These are phyloP conservation scores for Oreochromis spilurus DNA, from an alignment of 2,113 vertebrate species.

Conservation along the genomic window DNA sequence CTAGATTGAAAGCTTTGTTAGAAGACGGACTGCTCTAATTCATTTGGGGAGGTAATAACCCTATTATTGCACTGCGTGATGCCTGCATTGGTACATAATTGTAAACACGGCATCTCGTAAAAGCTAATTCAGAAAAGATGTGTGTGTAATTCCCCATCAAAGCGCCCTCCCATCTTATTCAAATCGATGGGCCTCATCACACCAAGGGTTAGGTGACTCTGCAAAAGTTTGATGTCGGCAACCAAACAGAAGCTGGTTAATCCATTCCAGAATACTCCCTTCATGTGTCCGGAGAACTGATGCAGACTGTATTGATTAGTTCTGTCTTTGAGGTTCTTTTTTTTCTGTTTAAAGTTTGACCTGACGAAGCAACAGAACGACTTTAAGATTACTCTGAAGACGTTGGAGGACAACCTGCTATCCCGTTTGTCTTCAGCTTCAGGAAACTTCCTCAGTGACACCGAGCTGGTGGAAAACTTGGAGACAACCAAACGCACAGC, in stretches of 20 bases:
- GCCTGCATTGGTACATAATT: not conserved
- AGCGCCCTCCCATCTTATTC: not conserved
- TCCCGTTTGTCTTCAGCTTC: slow-evolving; percentile 90
- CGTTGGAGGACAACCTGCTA: slow-evolving; percentile 86
- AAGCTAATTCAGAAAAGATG: not conserved
- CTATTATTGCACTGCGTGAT: not conserved
- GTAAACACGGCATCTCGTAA: not conserved
- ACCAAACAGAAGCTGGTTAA: slow-evolving; percentile 40
- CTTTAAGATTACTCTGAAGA: slow-evolving; percentile 97
- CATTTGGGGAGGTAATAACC: not conserved
- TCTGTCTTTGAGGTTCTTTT: slow-evolving; percentile 37
- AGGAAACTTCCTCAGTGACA: slow-evolving; percentile 91
- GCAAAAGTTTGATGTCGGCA: slow-evolving; percentile 44
- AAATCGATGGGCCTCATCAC: slow-evolving; percentile 25
- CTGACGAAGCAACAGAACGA: slow-evolving; percentile 93
- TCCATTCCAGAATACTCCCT: slow-evolving; percentile 35
- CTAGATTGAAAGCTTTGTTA: slow-evolving; percentile 19
- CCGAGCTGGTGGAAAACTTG: slow-evolving; percentile 86
- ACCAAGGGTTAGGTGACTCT: not conserved
- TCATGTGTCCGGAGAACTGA: slow-evolving; percentile 32
- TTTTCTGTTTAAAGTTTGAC: slow-evolving; percentile 72
- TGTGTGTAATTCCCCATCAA: slow-evolving; percentile 13
- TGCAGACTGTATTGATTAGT: slow-evolving; percentile 56
- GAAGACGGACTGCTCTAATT: not conserved
- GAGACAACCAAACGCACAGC: slow-evolving; percentile 90